Percentiles rank a stretch among this genome's conserved stretches.
Conservation (phyloP, 2,797 vertebrate genomes). For the Synaphobranchus kaupii region DNA sequence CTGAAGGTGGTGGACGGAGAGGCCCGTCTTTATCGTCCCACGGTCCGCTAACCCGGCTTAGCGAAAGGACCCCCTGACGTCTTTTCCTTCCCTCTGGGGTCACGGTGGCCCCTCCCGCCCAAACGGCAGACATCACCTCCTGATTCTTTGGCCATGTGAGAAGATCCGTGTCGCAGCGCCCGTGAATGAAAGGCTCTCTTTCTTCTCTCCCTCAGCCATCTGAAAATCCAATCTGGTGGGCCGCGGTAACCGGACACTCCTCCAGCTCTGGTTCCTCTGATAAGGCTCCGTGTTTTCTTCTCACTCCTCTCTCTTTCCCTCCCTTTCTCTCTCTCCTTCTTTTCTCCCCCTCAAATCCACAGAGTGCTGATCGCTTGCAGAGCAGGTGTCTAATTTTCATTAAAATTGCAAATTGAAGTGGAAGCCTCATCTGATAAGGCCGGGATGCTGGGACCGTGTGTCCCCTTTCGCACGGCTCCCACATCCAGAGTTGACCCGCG, state of each 20-base stretch:
- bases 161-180: conserved; percentile 69
- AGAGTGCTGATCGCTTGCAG: conserved; percentile 78
- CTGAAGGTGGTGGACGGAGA: not conserved
- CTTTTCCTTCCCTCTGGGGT: conserved; percentile 58
- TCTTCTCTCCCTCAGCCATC: conserved; percentile 70
- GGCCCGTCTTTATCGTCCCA: conserved; percentile 36
- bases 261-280: conserved; percentile 60
- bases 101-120: conserved; percentile 58
- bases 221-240: conserved; percentile 75
- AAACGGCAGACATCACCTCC: conserved; percentile 65
- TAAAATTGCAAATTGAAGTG: conserved; percentile 88
- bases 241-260: conserved; percentile 74
- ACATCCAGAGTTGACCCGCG: not conserved
- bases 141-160: conserved; percentile 69
- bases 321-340: conserved; percentile 40
- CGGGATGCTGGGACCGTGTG: conserved; percentile 72
- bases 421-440: conserved; percentile 84
- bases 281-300: conserved; percentile 61
- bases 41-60: conserved; percentile 47
- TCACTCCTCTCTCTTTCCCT: conserved; percentile 44
- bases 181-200: conserved; percentile 76
- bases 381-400: conserved; percentile 94
- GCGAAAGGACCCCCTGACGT: conserved; percentile 36
- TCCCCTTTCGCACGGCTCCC: conserved; percentile 54
- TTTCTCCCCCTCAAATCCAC: conserved; percentile 55